Base-by-base conservation (phyloP, 2,797 vertebrate species). In the Sphenopsis melanotis region DNA sequence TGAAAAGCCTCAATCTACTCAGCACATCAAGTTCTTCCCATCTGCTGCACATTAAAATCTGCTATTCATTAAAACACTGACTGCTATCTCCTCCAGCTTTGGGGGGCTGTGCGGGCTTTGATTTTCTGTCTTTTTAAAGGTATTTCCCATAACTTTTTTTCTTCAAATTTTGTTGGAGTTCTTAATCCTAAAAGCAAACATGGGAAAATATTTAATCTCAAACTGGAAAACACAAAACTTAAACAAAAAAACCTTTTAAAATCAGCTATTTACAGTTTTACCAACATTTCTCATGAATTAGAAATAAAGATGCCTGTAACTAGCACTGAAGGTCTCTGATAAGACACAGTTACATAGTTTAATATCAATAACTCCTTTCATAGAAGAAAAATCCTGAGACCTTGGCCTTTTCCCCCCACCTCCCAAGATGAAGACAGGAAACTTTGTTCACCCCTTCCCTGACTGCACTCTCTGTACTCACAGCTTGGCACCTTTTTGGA, bases 101-200 rank as follows among this genome's bases (percentile, higher is more conserved):
- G 27, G 15, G 17, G 0, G 0, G 7, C 55, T 69, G 10, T 22
- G 19, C n/a, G 7, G 0, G 0, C 15, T 19, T 70, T 44, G 5
- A 2, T n/a, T 78, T 47, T 34, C 26, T 50, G 9, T 19, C 0
- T 1, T 41, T 56, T 57, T 7, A 18, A n/a, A 53, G 8, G 1
- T 32, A 65, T 79, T 84, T 83, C 42, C 29, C 15, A 4, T 32
- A 27, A 3, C 20, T 12, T 32, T 59, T 44, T 59, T 21, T 68
- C 42, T 53, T 10, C 8, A 75, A 23, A 63, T 69, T 21, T 21
- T 47, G 2, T 12, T 36, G 11, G 5, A 9, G 1, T 2, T 24
- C 1, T 84, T 68, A 37, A 66, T 57, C 19, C 22, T 59, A 19
- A 44, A 89, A 64, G 7, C 14, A 66, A 80, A 39, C 2, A 2